phyloP scores from a whole-genome alignment of 1,140 invertebrate species.

The Brachionus sp. region DNA sequence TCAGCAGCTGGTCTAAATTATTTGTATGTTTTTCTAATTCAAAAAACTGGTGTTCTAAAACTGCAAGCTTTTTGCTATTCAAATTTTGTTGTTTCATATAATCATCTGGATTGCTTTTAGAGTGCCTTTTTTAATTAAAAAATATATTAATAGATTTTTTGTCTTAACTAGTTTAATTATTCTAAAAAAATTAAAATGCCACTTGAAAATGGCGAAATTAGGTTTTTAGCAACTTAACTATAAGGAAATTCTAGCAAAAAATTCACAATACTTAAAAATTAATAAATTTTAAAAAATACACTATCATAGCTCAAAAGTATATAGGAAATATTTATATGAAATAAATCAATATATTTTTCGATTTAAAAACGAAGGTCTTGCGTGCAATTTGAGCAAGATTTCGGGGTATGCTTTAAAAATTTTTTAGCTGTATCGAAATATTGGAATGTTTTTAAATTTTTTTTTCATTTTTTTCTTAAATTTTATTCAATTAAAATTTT shows the following conservation, averaged over 20 bases:
- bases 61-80: not conserved
- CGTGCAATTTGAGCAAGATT: no score
- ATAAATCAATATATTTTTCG: no score
- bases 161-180: not conserved
- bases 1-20: constrained; percentile 7
- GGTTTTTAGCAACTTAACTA: not conserved
- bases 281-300: no score
- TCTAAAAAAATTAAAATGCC: not conserved
- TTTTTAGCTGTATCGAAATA: no score
- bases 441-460: no score
- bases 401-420: no score
- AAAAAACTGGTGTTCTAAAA: constrained; percentile 16
- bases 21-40: constrained; percentile 29
- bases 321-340: no score
- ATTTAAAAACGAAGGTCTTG: no score
- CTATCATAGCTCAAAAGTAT: no score
- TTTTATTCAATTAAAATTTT: not conserved
- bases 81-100: not conserved
- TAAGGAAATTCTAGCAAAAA: not conserved
- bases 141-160: not conserved
- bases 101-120: constrained; percentile 30
- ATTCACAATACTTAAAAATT: no score
- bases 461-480: not conserved
- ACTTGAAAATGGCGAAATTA: not conserved
- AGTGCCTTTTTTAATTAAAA: not conserved